Evolutionary conservation across 2,888 invertebrate species (phyloP), one percentile per base, ranked within the genome.

Genomic region (Drosophila tripunctata): DNA sequence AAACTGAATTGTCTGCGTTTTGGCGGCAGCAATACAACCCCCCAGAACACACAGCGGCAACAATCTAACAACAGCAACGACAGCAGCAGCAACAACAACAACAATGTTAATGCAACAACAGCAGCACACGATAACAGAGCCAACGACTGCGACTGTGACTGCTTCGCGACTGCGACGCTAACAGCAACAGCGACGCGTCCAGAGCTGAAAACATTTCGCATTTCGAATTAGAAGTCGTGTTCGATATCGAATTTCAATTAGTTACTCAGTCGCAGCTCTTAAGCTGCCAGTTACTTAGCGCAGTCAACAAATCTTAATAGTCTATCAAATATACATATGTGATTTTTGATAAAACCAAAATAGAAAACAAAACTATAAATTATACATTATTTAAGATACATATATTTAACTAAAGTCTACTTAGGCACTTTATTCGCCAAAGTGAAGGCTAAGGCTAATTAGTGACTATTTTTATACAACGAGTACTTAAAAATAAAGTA

Each of bases 1-100:
- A 87, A 89, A 90, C 90, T 90, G 87, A 90, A 84, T 89, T 75
- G 74, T 74, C 78, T 76, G 68, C 47, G 78, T 84, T 75, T 82
- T 87, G 81, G 66, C 82, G 84, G 76, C 63, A 58, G 57, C 79
- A 38, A 30, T 38, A 17, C 50, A 55, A 67, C 22, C 44, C 56
- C 71, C 47, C 10, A 55, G 55, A 60, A 43, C 75, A 62, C n/a
- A 56, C 62, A 52, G 36, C 61, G 62, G 36, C 51, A 40, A 15
- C 64, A 52, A 21, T n/a, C 12, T 15, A 50, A 10, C 54, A 45
- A 8, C 45, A 31, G 10, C 54, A 71, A 14, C 48, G 45, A 2
- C 33, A 50, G 14, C 44, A 24, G 52, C 48, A 36, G 40, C 61
- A 55, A 61, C 44, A 62, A 21, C 3, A 21, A 27, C 27, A 27